Evolutionary conservation across 1,140 invertebrate species (phyloP), one percentile per base, ranked within the genome.

Genomic region (Vanessa tameamea): DNA sequence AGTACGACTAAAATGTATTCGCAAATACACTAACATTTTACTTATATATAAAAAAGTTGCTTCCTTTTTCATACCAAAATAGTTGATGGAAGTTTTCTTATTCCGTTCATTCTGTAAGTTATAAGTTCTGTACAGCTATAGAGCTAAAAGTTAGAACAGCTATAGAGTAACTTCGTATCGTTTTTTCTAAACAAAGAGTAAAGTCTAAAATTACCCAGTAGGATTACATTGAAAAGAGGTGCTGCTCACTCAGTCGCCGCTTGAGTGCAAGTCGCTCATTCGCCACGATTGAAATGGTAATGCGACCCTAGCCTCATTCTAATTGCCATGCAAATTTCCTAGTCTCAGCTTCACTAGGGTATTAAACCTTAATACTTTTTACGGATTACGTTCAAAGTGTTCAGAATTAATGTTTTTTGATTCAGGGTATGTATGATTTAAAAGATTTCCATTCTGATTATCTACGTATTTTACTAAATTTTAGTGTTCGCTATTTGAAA

Each of bases 261-360:
- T 59, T 59, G 55, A 64, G 61, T 64, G 43, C 61, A 64, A 64
- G 61, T 80, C 55, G 14, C 55, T 86, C 77, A 77, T 82, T 82
- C 80, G 72, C 78, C 78, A 80, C 86, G 82, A 86, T 86, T 86
- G 84, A 87, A 87, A 86, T 87, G 86, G 84, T 84, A 87, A 87
- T 87, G 78, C 75, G 84, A 74, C 78, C 80, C 78, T 75, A 73
- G 77, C 64, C 69, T 76, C 71, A 70, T 81, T 81, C 84, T 87
- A 86, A 87, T 86, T 86, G 82, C 81, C 79, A 87, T 87, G 83
- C 86, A 86, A 86, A 85, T 86, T 79, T 75, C 66, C 64, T 66
- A 74, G 48, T 57, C 57, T 69, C 55, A 37, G 68, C 61, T 64
- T 43, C 61, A 64, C 61, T 61, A 26, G 61, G 13, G 61, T 64